Evolutionary conservation across 2,888 invertebrate species (phyloP).

Genomic region (Saturnia japonica): DNA sequence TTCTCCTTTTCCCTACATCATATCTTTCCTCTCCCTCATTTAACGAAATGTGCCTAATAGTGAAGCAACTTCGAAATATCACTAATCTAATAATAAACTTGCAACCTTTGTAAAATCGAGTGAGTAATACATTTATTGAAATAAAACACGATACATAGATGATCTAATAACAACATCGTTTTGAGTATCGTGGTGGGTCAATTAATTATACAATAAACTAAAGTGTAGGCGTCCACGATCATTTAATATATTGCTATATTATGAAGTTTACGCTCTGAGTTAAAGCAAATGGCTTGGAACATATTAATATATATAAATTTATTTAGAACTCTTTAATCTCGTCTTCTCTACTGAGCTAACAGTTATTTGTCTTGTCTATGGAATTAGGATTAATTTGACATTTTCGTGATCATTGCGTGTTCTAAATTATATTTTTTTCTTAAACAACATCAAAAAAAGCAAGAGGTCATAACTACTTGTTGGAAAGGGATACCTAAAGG

Average conservation of each 20-base stretch:
- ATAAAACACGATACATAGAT: not conserved
- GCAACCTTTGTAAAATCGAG: not conserved
- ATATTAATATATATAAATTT: conserved; percentile 5
- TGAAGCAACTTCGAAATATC: too few relatives aligned
- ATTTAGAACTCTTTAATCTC: not conserved
- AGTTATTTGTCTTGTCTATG: not conserved
- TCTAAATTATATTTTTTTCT: not conserved
- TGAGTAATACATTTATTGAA: not conserved
- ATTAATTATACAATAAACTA: conserved; percentile 7
- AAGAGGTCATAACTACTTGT: too few relatives aligned
- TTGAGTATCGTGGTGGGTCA: not conserved
- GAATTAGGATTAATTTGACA: not conserved
- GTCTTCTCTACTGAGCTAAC: not conserved
- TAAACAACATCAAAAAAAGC: not conserved
- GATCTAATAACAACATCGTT: not conserved
- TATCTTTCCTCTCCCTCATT: too few relatives aligned
- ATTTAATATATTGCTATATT: conserved; percentile 11
- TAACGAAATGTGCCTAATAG: too few relatives aligned
- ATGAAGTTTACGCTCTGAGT: conserved; percentile 9
- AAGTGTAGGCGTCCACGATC: conserved; percentile 2
- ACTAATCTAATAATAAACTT: not conserved
- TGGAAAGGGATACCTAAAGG: too few relatives aligned
- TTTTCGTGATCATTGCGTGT: not conserved
- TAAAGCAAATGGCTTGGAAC: conserved; percentile 8
- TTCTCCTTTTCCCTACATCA: too few relatives aligned